Conservation (phyloP, 2,888 invertebrate genomes). For the Ypsolopha scabrella region DNA sequence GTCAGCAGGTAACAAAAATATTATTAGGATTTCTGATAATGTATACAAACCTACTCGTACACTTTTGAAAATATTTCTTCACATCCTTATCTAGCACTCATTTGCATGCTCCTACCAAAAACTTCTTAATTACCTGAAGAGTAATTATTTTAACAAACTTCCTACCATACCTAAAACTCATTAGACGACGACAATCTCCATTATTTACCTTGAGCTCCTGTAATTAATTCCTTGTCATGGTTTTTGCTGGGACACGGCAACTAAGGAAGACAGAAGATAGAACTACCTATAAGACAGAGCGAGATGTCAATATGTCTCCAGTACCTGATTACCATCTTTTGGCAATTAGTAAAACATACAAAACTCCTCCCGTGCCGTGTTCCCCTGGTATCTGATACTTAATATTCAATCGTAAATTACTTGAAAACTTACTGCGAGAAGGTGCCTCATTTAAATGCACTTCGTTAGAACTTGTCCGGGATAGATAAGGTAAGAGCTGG, state of each 20-base stretch:
- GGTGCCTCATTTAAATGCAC: conserved; percentile 56
- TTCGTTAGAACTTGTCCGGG: conserved; percentile 25
- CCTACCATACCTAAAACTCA: conserved; percentile 51
- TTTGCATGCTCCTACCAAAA: conserved; percentile 34
- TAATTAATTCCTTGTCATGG: conserved; percentile 72
- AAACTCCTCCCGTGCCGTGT: conserved; percentile 71
- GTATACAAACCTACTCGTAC: no score
- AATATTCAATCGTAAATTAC: conserved; percentile 68
- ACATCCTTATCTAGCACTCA: conserved; percentile 35
- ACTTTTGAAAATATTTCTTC: conserved; percentile 25
- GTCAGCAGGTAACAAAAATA: no score
- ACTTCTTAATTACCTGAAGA: conserved; percentile 61
- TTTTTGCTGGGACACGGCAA: conserved; percentile 58
- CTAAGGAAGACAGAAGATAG: conserved; percentile 27
- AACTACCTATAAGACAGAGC: conserved; percentile 15
- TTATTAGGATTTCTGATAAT: no score
- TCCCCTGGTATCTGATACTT: conserved; percentile 68
- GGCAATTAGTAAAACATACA: conserved; percentile 74
- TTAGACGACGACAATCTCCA: conserved; percentile 66
- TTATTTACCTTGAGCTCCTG: conserved; percentile 63
- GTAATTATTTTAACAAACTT: conserved; percentile 50
- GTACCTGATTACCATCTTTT: conserved; percentile 72
- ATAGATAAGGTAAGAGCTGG: conserved; percentile 33
- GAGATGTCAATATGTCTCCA: conserved; percentile 37
- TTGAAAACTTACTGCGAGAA: conserved; percentile 60